Base-by-base conservation (phyloP, 2,113 vertebrate genomes). In the Microtus ochrogaster region DNA sequence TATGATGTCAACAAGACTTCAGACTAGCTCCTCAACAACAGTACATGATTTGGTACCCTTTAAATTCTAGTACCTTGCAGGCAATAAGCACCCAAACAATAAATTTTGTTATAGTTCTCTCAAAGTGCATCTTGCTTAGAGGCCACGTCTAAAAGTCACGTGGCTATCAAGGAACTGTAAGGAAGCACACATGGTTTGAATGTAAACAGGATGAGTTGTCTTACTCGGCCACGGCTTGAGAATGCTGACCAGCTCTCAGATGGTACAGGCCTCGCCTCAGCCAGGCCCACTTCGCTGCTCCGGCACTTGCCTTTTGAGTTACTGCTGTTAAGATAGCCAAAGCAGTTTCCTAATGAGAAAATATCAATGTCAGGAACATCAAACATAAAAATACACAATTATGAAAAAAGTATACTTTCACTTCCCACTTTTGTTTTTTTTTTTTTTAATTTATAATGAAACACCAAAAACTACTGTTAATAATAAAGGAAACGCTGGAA, bases 271-370 rank as follows among this genome's bases (percentile, higher is more conserved):
- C 99, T 97, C 99, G 98, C 95, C 99, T 99, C 97, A 99, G 99
- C 99, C 99, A 99, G 49, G 99, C 99, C 99, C 99, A 99, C 96
- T 99, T 99, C 26, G 99, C 99, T 5, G 99, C 98, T 78, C 99
- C 99, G 77, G 99, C 98, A 58, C 98, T 99, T 0, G 99, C 99
- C 98, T 98, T 99, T 72, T 98, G 99, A 28, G 99, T 99, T 88
- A 99, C 99, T 26, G 98, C 97, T 96, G 99, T 99, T 91, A 99
- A 98, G 90, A 99, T 98, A 36, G 98, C 98, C 96, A 99, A 98
- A 41, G 99, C 99, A 39, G 98, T 98, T 39, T 99, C 99, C 99
- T 99, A 94, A 81, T 65, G 95, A 91, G 82, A 87, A 81, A 98
- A 89, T 58, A 97, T n/a, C 73, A 89, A 30, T 52, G 12, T 44